These are phyloP conservation scores for Daubentonia madagascariensis DNA, from an alignment of 2,113 vertebrate genomes.

Conservation along the genomic window DNA sequence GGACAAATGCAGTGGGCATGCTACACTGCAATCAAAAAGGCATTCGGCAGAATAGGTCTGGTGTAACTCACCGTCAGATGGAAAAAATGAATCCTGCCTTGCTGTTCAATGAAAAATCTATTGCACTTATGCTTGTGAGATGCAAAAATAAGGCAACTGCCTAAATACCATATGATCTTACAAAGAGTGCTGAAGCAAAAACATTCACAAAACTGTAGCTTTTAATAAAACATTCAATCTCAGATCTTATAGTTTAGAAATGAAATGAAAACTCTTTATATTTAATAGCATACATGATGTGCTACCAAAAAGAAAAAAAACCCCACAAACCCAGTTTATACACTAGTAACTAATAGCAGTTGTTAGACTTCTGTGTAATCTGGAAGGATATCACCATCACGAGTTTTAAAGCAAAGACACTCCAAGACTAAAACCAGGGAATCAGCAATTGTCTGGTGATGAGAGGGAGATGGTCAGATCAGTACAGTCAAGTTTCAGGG, in stretches of 20 bases:
- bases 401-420: neutral
- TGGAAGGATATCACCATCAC: neutral
- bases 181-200: conserved; percentile 66
- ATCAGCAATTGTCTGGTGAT: conserved; percentile 31
- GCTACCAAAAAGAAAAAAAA: conserved; percentile 61
- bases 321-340: conserved; percentile 19
- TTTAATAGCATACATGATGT: conserved; percentile 54
- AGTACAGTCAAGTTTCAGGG: conserved; percentile 61
- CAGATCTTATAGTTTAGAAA: conserved; percentile 69
- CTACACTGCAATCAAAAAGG: conserved; percentile 43
- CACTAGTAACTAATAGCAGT: conserved; percentile 51
- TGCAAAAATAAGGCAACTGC: conserved; percentile 70
- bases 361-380: conserved; percentile 43
- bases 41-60: conserved; percentile 43
- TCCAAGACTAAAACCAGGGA: conserved; percentile 50
- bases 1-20: conserved; percentile 42
- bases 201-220: conserved; percentile 59
- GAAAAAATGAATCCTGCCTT: conserved; percentile 49
- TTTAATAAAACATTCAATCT: conserved; percentile 60
- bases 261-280: conserved; percentile 67
- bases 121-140: conserved; percentile 66
- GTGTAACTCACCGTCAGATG: neutral
- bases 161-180: conserved; percentile 55
- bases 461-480: conserved; percentile 67
- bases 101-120: conserved; percentile 55